Percentiles rank a stretch among this genome's conserved stretches.
Conservation (phyloP, 2,888 invertebrate genomes). For the Exephanes ischioxanthus region DNA sequence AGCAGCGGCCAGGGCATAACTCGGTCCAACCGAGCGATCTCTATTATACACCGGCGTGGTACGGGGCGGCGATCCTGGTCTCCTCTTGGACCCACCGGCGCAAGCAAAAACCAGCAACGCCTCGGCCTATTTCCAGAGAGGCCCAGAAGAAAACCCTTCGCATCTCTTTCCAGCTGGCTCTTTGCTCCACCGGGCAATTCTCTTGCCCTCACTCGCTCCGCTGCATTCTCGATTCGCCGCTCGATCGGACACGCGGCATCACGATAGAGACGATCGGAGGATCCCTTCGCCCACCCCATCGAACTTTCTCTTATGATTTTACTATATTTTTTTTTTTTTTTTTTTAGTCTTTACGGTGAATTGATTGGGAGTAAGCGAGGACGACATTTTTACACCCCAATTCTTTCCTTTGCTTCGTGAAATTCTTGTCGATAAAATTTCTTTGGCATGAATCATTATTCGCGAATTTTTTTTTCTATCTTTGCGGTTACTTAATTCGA, state of each 20-base stretch:
- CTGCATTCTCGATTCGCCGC: constrained; percentile 24
- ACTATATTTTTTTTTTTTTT: background rate
- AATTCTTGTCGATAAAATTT: too few relatives aligned
- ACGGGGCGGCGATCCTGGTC: constrained; percentile 40
- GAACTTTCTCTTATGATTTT: background rate
- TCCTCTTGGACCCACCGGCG: constrained; percentile 37
- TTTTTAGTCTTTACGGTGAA: background rate
- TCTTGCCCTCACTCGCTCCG: background rate
- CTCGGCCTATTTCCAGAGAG: constrained; percentile 59
- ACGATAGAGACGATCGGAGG: constrained; percentile 5
- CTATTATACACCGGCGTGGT: constrained; percentile 67
- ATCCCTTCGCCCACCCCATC: background rate
- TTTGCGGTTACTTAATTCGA: too few relatives aligned
- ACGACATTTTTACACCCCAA: too few relatives aligned
- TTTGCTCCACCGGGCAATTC: constrained; percentile 26
- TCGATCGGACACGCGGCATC: constrained; percentile 37
- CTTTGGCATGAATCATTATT: too few relatives aligned
- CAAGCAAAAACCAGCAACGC: constrained; percentile 67
- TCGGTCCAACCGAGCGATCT: constrained; percentile 67
- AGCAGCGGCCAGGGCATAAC: constrained; percentile 18
- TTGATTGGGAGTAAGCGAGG: background rate
- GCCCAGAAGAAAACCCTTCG: constrained; percentile 2
- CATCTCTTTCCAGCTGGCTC: constrained; percentile 57
- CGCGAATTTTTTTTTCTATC: too few relatives aligned
- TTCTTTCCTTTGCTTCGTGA: too few relatives aligned